Conservation (phyloP, 1,140 invertebrate genomes). For the Pomacea maculata region DNA sequence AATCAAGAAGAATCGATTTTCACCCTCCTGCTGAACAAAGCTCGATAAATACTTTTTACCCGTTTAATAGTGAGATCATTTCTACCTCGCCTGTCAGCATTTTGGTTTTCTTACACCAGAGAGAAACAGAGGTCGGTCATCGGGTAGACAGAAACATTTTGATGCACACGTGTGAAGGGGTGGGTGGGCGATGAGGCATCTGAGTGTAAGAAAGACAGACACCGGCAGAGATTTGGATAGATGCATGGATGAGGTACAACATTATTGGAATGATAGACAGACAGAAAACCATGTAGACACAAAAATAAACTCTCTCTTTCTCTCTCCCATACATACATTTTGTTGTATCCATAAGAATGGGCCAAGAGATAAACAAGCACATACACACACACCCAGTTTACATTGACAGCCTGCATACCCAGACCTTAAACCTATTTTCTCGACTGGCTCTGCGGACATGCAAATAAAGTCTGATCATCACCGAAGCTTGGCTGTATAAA, state of each 20-base stretch:
- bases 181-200: neutral
- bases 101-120: neutral
- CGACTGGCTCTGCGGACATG: neutral
- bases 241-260: constrained; percentile 68
- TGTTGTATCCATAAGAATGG: neutral
- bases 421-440: neutral
- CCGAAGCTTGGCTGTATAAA: neutral
- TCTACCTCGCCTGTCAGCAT: neutral
- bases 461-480: neutral
- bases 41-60: neutral
- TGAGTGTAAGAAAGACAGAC: neutral
- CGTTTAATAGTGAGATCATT: neutral
- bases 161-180: neutral
- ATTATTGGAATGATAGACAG: neutral
- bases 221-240: neutral
- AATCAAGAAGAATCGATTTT: neutral
- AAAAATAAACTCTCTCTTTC: neutral
- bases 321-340: neutral
- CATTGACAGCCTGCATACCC: neutral
- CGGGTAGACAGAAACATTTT: neutral
- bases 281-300: constrained; percentile 1
- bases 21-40: neutral
- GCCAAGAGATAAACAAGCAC: neutral
- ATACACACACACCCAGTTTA: neutral
- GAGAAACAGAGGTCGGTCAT: neutral